phyloP scores from a whole-genome alignment of 2,797 vertebrate species.

The Micromesistius poutassou region DNA sequence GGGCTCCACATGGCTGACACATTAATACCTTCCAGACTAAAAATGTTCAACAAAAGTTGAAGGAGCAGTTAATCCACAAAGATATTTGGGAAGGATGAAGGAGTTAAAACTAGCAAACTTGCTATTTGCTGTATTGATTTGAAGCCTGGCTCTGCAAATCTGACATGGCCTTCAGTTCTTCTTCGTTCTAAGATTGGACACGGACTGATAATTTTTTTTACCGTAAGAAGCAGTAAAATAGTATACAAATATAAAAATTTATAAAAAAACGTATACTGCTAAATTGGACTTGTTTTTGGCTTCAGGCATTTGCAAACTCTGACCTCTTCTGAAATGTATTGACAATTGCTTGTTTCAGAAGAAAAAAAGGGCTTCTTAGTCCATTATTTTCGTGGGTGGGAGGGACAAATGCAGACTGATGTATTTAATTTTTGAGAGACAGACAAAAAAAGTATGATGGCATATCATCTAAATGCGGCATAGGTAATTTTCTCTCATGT shows the following conservation, averaged over 20 bases:
- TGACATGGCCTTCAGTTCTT: constrained; percentile 50
- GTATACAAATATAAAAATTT: background rate
- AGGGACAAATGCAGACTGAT: too few species aligned
- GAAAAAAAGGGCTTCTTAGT: too few species aligned
- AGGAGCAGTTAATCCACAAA: constrained; percentile 72
- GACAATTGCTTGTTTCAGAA: constrained; percentile 1
- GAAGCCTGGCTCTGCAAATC: constrained; percentile 50
- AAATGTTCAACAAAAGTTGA: constrained; percentile 63
- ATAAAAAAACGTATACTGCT: background rate
- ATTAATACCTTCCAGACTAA: constrained; percentile 73
- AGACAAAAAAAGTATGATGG: too few species aligned
- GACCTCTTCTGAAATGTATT: constrained; percentile 24
- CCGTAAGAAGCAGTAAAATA: background rate
- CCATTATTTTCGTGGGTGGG: too few species aligned
- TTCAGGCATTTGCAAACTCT: background rate
- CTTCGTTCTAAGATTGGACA: constrained; percentile 26
- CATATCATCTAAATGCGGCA: too few species aligned
- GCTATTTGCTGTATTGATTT: constrained; percentile 63
- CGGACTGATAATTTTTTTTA: constrained; percentile 12
- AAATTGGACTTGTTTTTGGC: background rate
- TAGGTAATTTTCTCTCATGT: too few species aligned
- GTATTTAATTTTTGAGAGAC: too few species aligned
- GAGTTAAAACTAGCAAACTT: constrained; percentile 57
- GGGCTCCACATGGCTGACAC: constrained; percentile 73
- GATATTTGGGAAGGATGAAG: constrained; percentile 62